Base-by-base conservation (phyloP, 1,140 invertebrate species). In the Octopus bimaculoides region DNA sequence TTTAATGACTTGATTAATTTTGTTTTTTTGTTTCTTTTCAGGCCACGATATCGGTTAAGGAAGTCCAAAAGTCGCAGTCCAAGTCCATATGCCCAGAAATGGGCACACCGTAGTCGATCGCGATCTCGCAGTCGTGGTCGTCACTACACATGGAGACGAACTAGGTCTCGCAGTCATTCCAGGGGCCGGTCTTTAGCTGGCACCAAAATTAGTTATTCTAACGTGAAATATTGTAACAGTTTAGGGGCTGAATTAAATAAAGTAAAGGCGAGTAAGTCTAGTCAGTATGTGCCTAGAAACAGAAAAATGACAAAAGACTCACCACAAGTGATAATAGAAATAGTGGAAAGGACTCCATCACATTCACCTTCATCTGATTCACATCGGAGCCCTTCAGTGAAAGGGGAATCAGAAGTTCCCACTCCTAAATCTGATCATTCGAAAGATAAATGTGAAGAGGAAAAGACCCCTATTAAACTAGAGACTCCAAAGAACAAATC, bases 201-300 rank as follows among this genome's bases (percentile, higher is more conserved):
- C 52, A 84, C 55, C 75, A 83, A 81, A 81, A 79, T 83, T 12
- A 82, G 77, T 80, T 82, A 84, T 79, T 81, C 83, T 73, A 81
- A 79, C 54, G 80, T 84, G 2, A 85, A 83, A 26, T 74, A 82
- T 76, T 17, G 85, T 41, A 87, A 84, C 76, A 88, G 86, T 81
- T 82, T 90, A 52, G 88, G 85, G 9, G 87, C 89, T 20, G 90
- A 91, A 84, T 83, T 90, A n/a, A 89, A 87, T 78, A 91, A 90
- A 78, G 86, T 82, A 69, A 85, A 84, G 75, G 79, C 54, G 53
- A 71, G 52, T 20, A 75, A 75, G 20, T 75, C 74, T 20, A 52
- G 74, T 41, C 5, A 14, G 41, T 66, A 8, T n/a, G n/a, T 56
- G 56, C 53, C 20, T 52, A 73, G 54, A 75, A 55, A 54, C 54